A percentile compares a stretch with the other conserved stretches of the same genome.
These are phyloP conservation scores for Ciconia maguari DNA, from an alignment of 2,113 vertebrate genomes.

Conservation along the genomic window DNA sequence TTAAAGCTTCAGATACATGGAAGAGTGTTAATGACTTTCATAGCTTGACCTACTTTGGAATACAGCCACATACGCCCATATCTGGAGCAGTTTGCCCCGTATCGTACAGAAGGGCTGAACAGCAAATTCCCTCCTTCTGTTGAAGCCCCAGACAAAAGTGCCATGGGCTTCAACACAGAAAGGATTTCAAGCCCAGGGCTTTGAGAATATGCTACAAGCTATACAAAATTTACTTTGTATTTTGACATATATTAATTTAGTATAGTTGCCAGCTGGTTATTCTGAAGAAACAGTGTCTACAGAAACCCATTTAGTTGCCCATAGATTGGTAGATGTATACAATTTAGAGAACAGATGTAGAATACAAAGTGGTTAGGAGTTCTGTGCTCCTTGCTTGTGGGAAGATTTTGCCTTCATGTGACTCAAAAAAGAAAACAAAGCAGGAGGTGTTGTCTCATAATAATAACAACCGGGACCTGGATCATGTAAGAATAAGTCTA, in stretches of 20 bases:
- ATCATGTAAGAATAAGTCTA: neutral
- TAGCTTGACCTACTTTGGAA: slow-evolving; percentile 33
- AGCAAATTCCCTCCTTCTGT: neutral
- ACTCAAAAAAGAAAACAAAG: neutral
- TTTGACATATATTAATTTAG: neutral
- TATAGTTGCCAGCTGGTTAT: neutral
- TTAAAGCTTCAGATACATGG: neutral
- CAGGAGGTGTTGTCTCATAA: neutral
- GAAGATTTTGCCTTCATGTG: neutral
- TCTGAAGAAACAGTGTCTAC: neutral
- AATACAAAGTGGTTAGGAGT: neutral
- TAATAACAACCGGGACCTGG: neutral
- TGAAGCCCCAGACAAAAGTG: neutral
- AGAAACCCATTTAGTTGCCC: neutral
- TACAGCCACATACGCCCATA: neutral
- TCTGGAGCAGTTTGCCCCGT: neutral
- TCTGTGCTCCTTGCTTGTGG: neutral
- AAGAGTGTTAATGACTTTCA: neutral
- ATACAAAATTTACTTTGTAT: neutral
- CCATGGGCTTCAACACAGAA: neutral
- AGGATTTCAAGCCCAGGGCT: neutral
- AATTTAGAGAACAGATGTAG: neutral
- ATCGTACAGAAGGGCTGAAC: neutral
- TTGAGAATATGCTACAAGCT: rapidly evolving
- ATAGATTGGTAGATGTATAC: too few species aligned